Evolutionary conservation across 2,888 invertebrate species (phyloP), one percentile per base, ranked within the genome.

Genomic region (Cyclophora punctaria): DNA sequence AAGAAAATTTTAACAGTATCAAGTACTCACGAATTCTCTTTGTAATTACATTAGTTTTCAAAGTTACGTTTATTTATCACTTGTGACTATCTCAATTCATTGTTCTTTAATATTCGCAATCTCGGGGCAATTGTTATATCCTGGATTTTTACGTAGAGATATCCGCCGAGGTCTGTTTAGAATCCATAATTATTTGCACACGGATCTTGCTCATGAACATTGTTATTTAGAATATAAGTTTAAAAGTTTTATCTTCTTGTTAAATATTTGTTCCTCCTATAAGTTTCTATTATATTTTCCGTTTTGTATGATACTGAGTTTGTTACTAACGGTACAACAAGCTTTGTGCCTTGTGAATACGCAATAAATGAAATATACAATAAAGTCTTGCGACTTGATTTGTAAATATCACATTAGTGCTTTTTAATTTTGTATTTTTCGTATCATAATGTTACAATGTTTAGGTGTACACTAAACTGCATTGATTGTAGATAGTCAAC

Each of bases 171-270:
- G 20, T 20, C 20, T 20, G 20, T 20, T 20, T 20, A 20, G 20
- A 20, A 20, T 20, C 20, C 20, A 20, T 20, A 33, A 44, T 20
- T 34, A 44, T 44, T 44, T 44, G 5, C 44, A 44, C 44, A 37
- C 5, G 20, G 35, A 45, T 57, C 62, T 71, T 67, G 70, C 69
- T 70, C 70, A 71, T 62, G 52, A 58, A 61, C 60, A 64, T 73
- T 78, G 75, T 76, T 78, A 70, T 59, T 66, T 78, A 80, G 78
- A 63, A 52, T 57, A 55, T 80, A 80, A 78, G 78, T 66, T 73
- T 65, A 72, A 75, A 75, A 73, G 77, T 74, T 74, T 73, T 67
- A 37, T 37, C 37, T 37, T 5, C 37, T 37, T 37, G 37, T 37
- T 37, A 37, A 37, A 37, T 37, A 37, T 58, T 62, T 62, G 64